A percentile compares a stretch with the other conserved stretches of the same genome.
phyloP scores from a whole-genome alignment of 2,888 invertebrate species.

The Pseudolycoriella hygida region DNA sequence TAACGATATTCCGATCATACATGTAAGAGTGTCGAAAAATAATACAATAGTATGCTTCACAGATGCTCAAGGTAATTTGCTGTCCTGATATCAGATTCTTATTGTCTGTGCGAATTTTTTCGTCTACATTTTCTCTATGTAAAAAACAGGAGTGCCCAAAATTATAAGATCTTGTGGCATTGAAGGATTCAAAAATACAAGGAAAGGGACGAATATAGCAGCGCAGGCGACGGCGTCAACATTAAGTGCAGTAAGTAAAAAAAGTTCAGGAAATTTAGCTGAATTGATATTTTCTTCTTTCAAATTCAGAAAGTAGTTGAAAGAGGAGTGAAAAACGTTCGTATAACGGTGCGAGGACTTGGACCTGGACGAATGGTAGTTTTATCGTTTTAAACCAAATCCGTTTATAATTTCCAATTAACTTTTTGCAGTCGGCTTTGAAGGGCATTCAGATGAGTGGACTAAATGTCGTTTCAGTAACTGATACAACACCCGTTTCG shows the following conservation, averaged over 20 bases:
- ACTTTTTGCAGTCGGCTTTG: constrained; percentile 53
- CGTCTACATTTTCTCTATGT: no score
- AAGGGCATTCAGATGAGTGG: constrained; percentile 91
- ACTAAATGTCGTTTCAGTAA: constrained; percentile 74
- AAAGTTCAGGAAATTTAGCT: constrained; percentile 6
- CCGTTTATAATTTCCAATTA: constrained; percentile 5
- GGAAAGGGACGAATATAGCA: constrained; percentile 92
- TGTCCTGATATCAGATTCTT: no score
- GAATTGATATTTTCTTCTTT: constrained; percentile 2
- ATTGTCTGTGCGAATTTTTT: no score
- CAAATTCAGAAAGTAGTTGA: constrained; percentile 53
- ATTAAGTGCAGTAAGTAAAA: constrained; percentile 46
- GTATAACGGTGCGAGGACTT: constrained; percentile 63
- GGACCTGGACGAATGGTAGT: constrained; percentile 79
- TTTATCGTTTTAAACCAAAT: constrained; percentile 13
- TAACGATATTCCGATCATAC: constrained; percentile 63
- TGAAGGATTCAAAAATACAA: constrained; percentile 89
- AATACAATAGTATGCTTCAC: constrained; percentile 73
- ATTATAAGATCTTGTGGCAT: constrained; percentile 61
- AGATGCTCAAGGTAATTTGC: constrained; percentile 41
- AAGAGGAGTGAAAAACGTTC: constrained; percentile 53
- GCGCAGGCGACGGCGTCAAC: constrained; percentile 85
- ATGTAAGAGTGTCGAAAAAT: constrained; percentile 67
- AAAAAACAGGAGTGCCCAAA: constrained; percentile 32
- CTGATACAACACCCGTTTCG: constrained; percentile 76